Percentiles rank a stretch among this genome's conserved stretches.
Evolutionary conservation across 64 coral and sea anemone species (phyloP).

Genomic region (Dendronephthya gigantea): DNA sequence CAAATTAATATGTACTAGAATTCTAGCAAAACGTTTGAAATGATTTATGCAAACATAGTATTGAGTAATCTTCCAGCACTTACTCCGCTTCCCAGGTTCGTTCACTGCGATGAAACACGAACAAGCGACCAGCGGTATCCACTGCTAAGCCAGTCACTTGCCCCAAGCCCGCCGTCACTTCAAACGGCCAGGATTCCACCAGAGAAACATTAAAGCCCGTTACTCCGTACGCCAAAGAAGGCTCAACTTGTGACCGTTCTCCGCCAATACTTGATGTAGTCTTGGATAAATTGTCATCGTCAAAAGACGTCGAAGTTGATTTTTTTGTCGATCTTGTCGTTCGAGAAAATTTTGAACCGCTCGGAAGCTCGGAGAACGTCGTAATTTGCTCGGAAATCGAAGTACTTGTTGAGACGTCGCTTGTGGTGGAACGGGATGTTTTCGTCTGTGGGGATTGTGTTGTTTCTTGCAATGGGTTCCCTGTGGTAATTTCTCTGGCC

Average conservation of each 20-base stretch:
- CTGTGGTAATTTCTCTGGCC: not conserved
- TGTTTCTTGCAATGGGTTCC: not conserved
- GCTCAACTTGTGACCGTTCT: not conserved
- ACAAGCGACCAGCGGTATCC: conserved; percentile 39
- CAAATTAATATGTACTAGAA: no score
- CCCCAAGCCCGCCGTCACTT: conserved; percentile 13
- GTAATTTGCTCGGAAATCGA: conserved; percentile 1
- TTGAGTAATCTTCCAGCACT: no score
- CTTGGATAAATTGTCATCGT: not conserved
- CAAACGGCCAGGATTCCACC: not conserved
- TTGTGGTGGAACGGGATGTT: not conserved
- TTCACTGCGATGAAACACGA: conserved; percentile 60
- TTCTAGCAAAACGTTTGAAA: no score
- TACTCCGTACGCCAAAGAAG: not conserved
- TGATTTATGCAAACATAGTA: no score
- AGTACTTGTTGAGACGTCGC: not conserved
- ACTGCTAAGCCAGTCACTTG: conserved; percentile 57
- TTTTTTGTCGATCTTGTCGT: not conserved
- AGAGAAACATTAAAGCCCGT: not conserved
- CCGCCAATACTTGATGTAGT: not conserved
- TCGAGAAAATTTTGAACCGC: not conserved
- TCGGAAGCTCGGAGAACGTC: not conserved
- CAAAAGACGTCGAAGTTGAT: not conserved
- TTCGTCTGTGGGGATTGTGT: not conserved
- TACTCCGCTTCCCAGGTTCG: conserved; percentile 46